Evolutionary conservation across 2,888 invertebrate species (phyloP).

Genomic region (Oscheius sp.): DNA sequence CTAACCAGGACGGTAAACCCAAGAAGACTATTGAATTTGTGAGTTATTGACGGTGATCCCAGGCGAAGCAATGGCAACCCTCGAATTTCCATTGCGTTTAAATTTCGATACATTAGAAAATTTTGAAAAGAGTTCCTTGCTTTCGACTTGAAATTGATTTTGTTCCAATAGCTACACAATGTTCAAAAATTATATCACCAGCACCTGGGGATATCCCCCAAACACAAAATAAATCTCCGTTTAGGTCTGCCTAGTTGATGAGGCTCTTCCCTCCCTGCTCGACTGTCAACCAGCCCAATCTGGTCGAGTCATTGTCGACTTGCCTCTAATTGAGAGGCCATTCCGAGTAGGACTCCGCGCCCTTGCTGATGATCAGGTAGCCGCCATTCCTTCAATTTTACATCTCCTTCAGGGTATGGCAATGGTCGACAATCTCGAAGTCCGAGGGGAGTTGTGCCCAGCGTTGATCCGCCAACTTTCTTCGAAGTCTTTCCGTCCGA

Average conservation of each 20-base stretch:
- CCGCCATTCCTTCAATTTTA: background rate
- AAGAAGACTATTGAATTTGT: too few relatives aligned
- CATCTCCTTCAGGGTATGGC: conserved; percentile 49
- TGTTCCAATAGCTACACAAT: too few relatives aligned
- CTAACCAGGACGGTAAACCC: too few relatives aligned
- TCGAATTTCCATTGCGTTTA: too few relatives aligned
- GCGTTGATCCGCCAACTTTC: conserved; percentile 54
- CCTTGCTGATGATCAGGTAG: conserved; percentile 45
- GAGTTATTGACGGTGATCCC: too few relatives aligned
- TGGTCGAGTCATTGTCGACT: conserved; percentile 59
- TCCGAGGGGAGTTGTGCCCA: conserved; percentile 50
- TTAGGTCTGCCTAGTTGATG: conserved; percentile 62
- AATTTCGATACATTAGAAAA: too few relatives aligned
- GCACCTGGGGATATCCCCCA: too few relatives aligned
- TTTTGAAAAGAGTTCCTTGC: too few relatives aligned
- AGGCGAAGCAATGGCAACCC: too few relatives aligned
- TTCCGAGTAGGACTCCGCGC: conserved; percentile 62
- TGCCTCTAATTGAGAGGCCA: conserved; percentile 58
- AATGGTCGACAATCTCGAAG: conserved; percentile 57
- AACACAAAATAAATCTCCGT: too few relatives aligned
- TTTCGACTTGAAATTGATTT: too few relatives aligned
- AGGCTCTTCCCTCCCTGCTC: conserved; percentile 56
- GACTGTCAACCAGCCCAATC: conserved; percentile 57
- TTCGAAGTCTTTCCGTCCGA: conserved; percentile 54
- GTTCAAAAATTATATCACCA: too few relatives aligned